These are phyloP conservation scores for Sarcophilus harrisii DNA, from an alignment of 2,797 vertebrate genomes.

Conservation along the genomic window DNA sequence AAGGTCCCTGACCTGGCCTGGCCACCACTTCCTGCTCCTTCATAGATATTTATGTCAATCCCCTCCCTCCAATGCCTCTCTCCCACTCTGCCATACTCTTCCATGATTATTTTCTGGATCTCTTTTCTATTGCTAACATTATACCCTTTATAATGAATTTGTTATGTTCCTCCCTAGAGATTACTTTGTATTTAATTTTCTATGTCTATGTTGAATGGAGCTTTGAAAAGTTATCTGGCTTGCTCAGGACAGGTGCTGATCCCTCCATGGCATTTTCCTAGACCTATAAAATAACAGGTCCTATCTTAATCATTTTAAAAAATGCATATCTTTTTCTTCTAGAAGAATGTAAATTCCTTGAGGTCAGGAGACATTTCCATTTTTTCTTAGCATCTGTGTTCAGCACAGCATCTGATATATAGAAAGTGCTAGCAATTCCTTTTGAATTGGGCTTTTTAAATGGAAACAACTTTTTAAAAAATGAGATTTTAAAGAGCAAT, in stretches of 20 bases:
- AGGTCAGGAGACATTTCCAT: background rate
- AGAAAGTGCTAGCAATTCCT: background rate
- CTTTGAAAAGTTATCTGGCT: background rate
- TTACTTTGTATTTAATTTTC: background rate
- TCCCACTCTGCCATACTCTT: background rate
- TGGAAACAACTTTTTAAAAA: background rate
- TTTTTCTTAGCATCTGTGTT: background rate
- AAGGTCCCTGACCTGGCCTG: background rate
- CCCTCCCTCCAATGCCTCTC: background rate
- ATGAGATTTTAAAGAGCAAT: background rate
- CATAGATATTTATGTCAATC: background rate
- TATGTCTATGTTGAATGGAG: background rate
- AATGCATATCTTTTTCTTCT: background rate
- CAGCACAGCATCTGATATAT: background rate
- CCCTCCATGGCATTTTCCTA: background rate
- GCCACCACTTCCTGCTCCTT: background rate
- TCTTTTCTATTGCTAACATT: background rate
- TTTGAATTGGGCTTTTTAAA: background rate
- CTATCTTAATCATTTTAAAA: background rate
- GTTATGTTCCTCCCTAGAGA: background rate
- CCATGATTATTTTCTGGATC: background rate
- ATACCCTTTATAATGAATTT: background rate
- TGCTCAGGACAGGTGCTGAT: background rate
- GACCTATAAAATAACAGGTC: background rate
- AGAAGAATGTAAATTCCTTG: background rate